Base-by-base conservation (phyloP, 2,888 invertebrate genomes). In the Parnassius glacialis region DNA sequence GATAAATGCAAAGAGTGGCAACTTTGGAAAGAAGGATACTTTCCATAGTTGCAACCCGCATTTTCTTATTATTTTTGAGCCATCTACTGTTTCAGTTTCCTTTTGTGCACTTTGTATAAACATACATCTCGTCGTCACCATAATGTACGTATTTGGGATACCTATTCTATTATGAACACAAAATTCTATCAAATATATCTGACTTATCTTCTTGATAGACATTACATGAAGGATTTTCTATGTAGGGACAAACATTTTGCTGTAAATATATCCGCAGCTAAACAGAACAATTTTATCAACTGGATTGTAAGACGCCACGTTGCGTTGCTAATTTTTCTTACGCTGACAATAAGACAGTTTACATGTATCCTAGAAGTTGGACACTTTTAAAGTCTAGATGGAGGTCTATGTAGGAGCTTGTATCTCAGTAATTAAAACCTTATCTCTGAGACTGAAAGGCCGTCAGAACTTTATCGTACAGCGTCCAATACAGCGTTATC, bases 351-450 rank as follows among this genome's bases (percentile, higher is more conserved):
- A 53, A 57, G 63, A 60, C 59, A 60, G 63, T 64, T 64, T 64
- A 59, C 63, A 60, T 50, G 63, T 64, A 60, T 56, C 59, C 59
- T 64, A 64, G 59, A 52, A 64, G 63, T 63, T 59, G 63, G 63
- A 64, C 63, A 59, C 63, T 64, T 64, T 64, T 53, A 64, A 64
- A 59, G 63, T 64, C 59, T 64, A 64, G 63, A 59, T 64, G 56
- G 16, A 52, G 57, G 57, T 58, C 52, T 64, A 65, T 60, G 70
- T 67, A 72, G 67, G 70, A 48, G 48, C 59, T 59, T 64, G 63
- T 86, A 89, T 89, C 88, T 80, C 67, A 76, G 84, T 87, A 89
- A 89, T 90, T 88, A 89, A 87, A 82, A 79, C 70, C 74, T 88
- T 89, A 88, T 89, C 86, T 74, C 68, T 61, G 67, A 76, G 76